Evolutionary conservation across 2,888 invertebrate genomes (phyloP).

Genomic region (Ophioninae sp.): DNA sequence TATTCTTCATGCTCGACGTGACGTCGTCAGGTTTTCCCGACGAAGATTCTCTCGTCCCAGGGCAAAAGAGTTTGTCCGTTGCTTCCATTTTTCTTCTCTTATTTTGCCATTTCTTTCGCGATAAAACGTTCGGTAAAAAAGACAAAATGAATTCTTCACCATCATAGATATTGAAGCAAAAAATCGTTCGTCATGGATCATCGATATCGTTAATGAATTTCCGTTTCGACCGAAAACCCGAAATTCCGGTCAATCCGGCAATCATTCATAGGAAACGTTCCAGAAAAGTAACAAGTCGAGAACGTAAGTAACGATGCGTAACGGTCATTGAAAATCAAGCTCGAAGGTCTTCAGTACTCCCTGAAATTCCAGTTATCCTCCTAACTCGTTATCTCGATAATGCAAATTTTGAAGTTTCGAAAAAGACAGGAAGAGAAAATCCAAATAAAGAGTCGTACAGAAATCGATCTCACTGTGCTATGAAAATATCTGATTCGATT

Average conservation of each 20-base stretch:
- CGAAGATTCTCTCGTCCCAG: conserved; percentile 38
- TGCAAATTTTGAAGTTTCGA: background rate
- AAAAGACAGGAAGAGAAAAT: no score
- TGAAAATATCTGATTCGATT: background rate
- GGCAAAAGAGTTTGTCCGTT: background rate
- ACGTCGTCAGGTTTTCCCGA: conserved; percentile 32
- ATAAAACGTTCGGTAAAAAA: conserved; percentile 3
- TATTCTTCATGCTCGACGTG: conserved; percentile 27
- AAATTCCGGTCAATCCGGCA: no score
- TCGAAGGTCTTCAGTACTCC: background rate
- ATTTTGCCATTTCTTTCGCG: background rate
- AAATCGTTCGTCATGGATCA: background rate
- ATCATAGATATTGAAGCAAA: conserved; percentile 5
- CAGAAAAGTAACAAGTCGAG: no score
- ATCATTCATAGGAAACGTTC: no score
- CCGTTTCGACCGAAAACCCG: no score
- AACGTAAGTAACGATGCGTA: background rate
- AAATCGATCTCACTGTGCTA: background rate
- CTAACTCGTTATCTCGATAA: background rate
- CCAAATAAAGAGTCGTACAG: no score
- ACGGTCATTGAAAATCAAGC: conserved; percentile 20
- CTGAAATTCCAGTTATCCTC: conserved; percentile 8
- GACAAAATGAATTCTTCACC: background rate
- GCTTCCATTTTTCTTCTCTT: background rate
- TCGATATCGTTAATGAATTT: no score